phyloP scores from a whole-genome alignment of 2,888 invertebrate species.

The Panorpa germanica region DNA sequence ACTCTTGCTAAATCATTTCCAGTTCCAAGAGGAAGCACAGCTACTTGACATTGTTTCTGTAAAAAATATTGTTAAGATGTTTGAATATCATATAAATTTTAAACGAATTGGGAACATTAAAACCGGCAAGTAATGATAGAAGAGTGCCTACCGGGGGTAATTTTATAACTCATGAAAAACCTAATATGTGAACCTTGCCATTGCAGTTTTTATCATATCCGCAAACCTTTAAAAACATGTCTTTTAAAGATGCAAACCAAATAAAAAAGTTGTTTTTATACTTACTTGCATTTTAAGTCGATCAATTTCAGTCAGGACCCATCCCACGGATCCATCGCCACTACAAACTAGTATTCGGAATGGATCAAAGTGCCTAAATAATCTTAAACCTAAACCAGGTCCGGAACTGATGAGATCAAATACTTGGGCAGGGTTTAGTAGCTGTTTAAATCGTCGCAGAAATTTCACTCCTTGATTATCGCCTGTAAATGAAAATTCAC shows the following conservation, averaged over 20 bases:
- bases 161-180: conserved; percentile 6
- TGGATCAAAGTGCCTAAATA: conserved; percentile 90
- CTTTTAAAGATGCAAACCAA: too few species aligned
- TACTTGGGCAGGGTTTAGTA: conserved; percentile 93
- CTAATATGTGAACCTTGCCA: too few species aligned
- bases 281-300: conserved; percentile 86
- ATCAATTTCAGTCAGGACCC: conserved; percentile 94
- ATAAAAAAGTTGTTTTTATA: conserved; percentile 17
- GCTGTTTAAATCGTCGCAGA: conserved; percentile 81
- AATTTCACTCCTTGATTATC: conserved; percentile 97
- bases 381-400: conserved; percentile 62
- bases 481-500: conserved; percentile 27
- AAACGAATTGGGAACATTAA: too few species aligned
- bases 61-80: conserved; percentile 12
- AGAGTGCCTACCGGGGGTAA: conserved; percentile 1
- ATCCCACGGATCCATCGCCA: conserved; percentile 94
- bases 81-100: too few species aligned
- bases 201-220: too few species aligned
- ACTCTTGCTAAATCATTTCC: conserved; percentile 93
- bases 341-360: conserved; percentile 93
- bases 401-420: conserved; percentile 87
- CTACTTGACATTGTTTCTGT: conserved; percentile 84
- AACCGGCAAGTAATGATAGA: too few species aligned
- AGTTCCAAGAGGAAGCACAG: conserved; percentile 86
- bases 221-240: too few species aligned